Base-by-base conservation (phyloP, 2,888 invertebrate genomes). In the Ethmia dodecea region DNA sequence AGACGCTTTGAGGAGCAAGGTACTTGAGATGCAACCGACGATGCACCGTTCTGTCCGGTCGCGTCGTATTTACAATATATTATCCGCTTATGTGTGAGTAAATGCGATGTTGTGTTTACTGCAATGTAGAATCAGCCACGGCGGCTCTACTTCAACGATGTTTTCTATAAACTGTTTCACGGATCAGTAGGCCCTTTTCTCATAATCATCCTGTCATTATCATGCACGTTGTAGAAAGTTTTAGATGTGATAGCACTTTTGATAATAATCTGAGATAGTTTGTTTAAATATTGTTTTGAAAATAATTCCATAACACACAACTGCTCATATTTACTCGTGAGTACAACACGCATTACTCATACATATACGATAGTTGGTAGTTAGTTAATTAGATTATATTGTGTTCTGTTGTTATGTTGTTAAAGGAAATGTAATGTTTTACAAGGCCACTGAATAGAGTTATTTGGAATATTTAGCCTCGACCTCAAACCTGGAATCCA, bases 1-100 rank as follows among this genome's bases (percentile, higher is more conserved):
- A 90, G 91, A 88, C 90, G 91, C 76, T 91, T 91, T 89, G 91
- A 91, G 86, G 90, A 90, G 87, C 91, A 91, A 91, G 91, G 91
- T 91, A 91, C 88, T 81, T 75, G 63, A 75, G 72, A 65, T 61
- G 66, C 71, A 63, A 67, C 69, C 55, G 13, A 74, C 66, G 61
- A 60, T 55, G 52, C 61, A 60, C 67, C 61, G 61, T 64, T 60
- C 57, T 58, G 67, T 73, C 74, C 76, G 77, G 79, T 80, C 73
- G 64, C 71, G 62, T 65, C 71, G 68, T 72, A 68, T 73, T 76
- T 72, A 66, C 61, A 67, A 42, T 58, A 70, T 68, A 64, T 70
- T 67, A 66, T 70, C 69, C 69, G 81, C 83, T 83, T 84, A 81
- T 86, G 86, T 86, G 84, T 83, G 84, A 86, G 86, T 86, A 80